Base-by-base conservation (phyloP, 2,113 vertebrate genomes). In the Bujurquina vittata region DNA sequence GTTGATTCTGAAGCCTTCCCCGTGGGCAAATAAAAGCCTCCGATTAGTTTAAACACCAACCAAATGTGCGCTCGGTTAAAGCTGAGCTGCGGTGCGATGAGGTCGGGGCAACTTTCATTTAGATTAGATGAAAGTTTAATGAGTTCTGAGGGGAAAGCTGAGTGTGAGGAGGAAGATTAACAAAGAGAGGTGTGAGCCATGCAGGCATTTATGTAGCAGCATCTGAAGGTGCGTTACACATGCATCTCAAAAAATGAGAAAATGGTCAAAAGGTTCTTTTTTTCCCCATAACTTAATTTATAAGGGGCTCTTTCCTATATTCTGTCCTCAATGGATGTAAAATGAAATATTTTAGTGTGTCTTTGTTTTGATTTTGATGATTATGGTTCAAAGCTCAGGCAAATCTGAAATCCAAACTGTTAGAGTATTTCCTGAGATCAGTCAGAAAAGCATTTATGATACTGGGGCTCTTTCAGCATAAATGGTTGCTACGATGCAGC, bases 81-180 rank as follows among this genome's bases (percentile, higher is more conserved):
- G 14, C 4, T 1, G 55, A 80, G 77, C 73, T 46, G 14, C 2
- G 57, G 18, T 1, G 58, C 18, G n/a, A 84, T 33, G 43, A 62
- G 60, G 12, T 81, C 14, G 23, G 65, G 11, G 18, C 43, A 52
- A 31, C 65, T 52, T 52, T 12, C 26, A 14, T 77, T 82, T 43
- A 54, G 56, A 57, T 61, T 9, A 33, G 67, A 82, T 86, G 58
- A 80, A 80, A 60, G 54, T 86, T 80, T 86, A 83, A 84, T 80
- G 80, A 60, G 5, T 74, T 35, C 29, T 31, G 56, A 4, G 79
- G 79, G 63, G 73, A 58, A n/a, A 80, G 78, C 20, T 15, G 11
- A 31, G 26, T 1, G 4, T 31, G 15, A 72, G 2, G 37, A 56
- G 12, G 77, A 67, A 33, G 18, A 72, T 72, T 54, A 54, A 33